Evolutionary conservation across 2,113 vertebrate species (phyloP), one percentile per base, ranked within the genome.

Genomic region (Pimephales promelas): DNA sequence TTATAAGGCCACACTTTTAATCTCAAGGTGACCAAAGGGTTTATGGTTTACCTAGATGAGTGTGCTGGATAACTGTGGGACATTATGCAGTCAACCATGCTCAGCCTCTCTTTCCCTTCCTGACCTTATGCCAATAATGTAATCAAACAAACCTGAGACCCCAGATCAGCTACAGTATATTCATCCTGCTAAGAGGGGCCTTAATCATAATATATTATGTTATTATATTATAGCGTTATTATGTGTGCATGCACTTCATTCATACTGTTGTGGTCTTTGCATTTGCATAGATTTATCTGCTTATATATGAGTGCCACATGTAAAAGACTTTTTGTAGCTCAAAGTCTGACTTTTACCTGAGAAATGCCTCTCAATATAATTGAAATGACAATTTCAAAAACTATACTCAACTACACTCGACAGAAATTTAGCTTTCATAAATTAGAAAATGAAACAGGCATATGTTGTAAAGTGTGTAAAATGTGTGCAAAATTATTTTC

Each of bases 101-200:
- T 87, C 82, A 89, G 54, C 83, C 74, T 82, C 52, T 26, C 52
- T 16, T 79, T 52, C 52, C 68, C 68, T 72, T 72, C n/a, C 22
- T 72, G 34, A 70, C 64, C 34, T 40, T 22, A 9, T 71, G 22
- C 0, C 1, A 40, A 43, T 71, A 71, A 43, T 71, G 40, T 11
- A 9, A 71, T 71, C 36, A 43, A 71, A 71, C 22, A 71, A 45
- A 71, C 14, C 68, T 3, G 34, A 45, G 36, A 43, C 34, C 68
- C 22, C 13, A 40, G 36, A 71, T 45, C 34, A 45, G 4, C 20
- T 43, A n/a, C n/a, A n/a, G n/a, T n/a, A n/a, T 45, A 70, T 70
- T 40, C 66, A 40, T 11, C 8, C 10, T n/a, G 28, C 28, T 28
- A n/a, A n/a, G 40, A 71, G 36, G 36, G 68, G n/a, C 10, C 40